Evolutionary conservation across 1,140 invertebrate genomes (phyloP), one percentile per base, ranked within the genome.

Genomic region (Babylonia areolata): DNA sequence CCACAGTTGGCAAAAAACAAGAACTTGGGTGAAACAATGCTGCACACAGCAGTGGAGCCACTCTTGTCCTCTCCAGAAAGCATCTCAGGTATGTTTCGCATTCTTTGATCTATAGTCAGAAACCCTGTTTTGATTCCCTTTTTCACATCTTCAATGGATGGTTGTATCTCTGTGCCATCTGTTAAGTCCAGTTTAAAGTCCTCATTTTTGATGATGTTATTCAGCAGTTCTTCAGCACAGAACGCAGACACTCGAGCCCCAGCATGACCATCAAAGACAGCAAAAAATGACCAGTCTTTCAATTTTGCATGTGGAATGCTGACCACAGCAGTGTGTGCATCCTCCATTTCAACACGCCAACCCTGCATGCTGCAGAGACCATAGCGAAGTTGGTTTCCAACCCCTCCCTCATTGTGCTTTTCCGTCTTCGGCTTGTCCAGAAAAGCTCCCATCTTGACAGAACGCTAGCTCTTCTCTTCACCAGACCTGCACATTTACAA

Each of bases 361-460:
- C 99, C 99, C 94, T 99, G 96, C 98, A 99, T 99, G 88, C 97
- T 97, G 89, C 97, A 96, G 89, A 99, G 97, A 86, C 97, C 98
- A 96, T 97, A 99, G 85, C 96, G 96, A 85, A 99, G 95, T 87
- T 97, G 97, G 95, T 98, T 98, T 88, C 97, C 98, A 73, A 97
- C 97, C 73, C 95, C 95, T 92, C 96, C 96, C 94, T 99, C 98
- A 95, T 98, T 99, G 93, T 97, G 97, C 95, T 99, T 99, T 89
- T 99, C 98, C 91, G 98, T 99, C 94, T 99, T 99, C 90, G 99
- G 99, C 95, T 99, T 99, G 94, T 99, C 98, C 94, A 99, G 96
- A 96, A 99, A 99, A 93, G 98, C 97, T 95, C 99, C 99, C 99
- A 99, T 99, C 87, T 64, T 84, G 64, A n/a, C 17, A 51, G 46